Conservation (phyloP, 1,140 invertebrate species). For the Bactericera cockerelli region DNA sequence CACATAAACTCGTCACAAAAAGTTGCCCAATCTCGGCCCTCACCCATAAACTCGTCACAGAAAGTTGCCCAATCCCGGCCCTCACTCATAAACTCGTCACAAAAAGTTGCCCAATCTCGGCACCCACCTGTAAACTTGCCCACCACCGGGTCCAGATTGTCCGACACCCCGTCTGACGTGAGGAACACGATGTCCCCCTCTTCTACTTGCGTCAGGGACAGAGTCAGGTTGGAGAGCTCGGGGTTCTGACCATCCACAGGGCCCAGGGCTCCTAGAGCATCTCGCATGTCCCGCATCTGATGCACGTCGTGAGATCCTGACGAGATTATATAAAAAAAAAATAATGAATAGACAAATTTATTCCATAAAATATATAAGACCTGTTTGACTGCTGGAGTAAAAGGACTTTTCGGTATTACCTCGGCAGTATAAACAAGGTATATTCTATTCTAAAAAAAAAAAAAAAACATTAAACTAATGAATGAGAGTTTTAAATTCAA, state of each 20-base stretch:
- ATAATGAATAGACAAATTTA: neutral
- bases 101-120: no score
- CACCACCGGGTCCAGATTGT: conserved; percentile 89
- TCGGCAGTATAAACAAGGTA: no score
- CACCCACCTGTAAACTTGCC: conserved; percentile 63
- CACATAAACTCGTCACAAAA: no score
- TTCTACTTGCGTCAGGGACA: conserved; percentile 72
- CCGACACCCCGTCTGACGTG: conserved; percentile 81
- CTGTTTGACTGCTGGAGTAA: no score
- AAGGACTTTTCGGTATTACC: no score
- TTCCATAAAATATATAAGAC: no score
- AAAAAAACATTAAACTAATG: conserved; percentile 15
- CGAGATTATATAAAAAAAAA: neutral
- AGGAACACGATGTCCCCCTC: conserved; percentile 75
- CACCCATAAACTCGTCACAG: no score
- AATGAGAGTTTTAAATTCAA: conserved; percentile 12
- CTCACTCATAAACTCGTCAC: no score
- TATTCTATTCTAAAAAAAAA: no score
- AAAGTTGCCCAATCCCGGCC: no score
- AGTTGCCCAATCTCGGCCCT: no score
- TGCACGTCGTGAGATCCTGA: conserved; percentile 76
- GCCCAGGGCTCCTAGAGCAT: conserved; percentile 76
- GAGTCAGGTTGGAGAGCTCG: conserved; percentile 78
- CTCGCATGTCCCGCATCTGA: conserved; percentile 77
- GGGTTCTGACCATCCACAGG: conserved; percentile 78